Conservation (phyloP, 2,797 vertebrate genomes). For the Cynodonichthys magdalenae region DNA sequence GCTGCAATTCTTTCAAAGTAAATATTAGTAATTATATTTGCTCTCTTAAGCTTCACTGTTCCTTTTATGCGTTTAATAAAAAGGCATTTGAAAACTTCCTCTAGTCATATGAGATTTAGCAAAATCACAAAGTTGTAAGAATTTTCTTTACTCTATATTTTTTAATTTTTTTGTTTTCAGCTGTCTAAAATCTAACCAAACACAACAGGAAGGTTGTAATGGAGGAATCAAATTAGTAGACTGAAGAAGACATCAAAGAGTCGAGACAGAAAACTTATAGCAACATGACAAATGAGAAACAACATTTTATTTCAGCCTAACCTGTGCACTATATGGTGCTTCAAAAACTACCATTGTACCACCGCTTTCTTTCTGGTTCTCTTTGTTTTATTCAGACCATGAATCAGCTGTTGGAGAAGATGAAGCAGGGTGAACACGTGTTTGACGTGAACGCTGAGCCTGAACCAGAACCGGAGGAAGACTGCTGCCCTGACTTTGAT, state of each 20-base stretch:
- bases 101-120: too few relatives aligned
- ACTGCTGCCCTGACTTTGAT: slow-evolving; percentile 77
- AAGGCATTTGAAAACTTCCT: neutral
- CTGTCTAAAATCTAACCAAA: too few relatives aligned
- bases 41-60: neutral
- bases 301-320: neutral
- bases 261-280: too few relatives aligned
- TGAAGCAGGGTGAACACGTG: slow-evolving; percentile 87
- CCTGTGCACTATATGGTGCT: neutral
- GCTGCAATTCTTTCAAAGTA: neutral
- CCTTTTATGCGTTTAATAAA: neutral
- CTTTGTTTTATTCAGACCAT: slow-evolving; percentile 82
- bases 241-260: too few relatives aligned
- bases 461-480: slow-evolving; percentile 68
- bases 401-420: slow-evolving; percentile 89
- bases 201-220: neutral
- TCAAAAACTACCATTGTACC: neutral
- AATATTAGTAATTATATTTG: neutral
- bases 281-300: too few relatives aligned
- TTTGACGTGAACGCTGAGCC: slow-evolving; percentile 87
- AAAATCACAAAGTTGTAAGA: too few relatives aligned
- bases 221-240: too few relatives aligned
- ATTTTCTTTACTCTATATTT: too few relatives aligned
- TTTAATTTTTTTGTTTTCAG: too few relatives aligned
- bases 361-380: neutral